phyloP scores from a whole-genome alignment of 1,140 invertebrate species.

The Aphelenchoides besseyi region DNA sequence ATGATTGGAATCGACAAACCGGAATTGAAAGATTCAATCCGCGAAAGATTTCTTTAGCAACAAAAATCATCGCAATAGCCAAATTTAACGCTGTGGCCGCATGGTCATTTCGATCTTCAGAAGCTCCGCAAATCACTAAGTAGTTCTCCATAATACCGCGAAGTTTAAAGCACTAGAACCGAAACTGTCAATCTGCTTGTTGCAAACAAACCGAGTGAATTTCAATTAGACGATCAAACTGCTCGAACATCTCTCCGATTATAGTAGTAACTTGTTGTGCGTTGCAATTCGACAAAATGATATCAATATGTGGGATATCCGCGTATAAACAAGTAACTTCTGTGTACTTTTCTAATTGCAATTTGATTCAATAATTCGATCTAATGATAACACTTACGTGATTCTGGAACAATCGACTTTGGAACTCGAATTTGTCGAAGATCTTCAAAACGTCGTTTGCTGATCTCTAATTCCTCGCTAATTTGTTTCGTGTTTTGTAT shows the following conservation, averaged over 20 bases:
- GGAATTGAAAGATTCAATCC: conserved; percentile 31
- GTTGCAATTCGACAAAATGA: conserved; percentile 63
- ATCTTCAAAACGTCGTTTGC: conserved; percentile 63
- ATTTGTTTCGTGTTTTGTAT: conserved; percentile 63
- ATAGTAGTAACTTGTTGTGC: conserved; percentile 64
- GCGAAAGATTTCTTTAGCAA: conserved; percentile 36
- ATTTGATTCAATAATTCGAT: no score
- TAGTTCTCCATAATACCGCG: conserved; percentile 29
- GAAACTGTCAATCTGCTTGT: not conserved
- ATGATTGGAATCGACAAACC: conserved; percentile 25
- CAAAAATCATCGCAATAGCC: conserved; percentile 42
- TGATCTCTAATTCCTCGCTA: conserved; percentile 63
- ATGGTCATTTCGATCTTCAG: conserved; percentile 44
- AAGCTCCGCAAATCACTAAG: conserved; percentile 50
- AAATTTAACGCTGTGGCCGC: conserved; percentile 52
- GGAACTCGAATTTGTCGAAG: conserved; percentile 58
- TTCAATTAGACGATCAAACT: conserved; percentile 62
- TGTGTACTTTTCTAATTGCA: conserved; percentile 59
- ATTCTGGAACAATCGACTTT: conserved; percentile 11
- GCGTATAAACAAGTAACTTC: conserved; percentile 64
- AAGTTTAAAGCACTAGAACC: conserved; percentile 32
- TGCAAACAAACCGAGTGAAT: conserved; percentile 44
- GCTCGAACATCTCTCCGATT: conserved; percentile 63
- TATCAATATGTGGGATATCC: conserved; percentile 65
- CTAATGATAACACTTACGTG: no score